Evolutionary conservation across 2,797 vertebrate genomes (phyloP).

Genomic region (Leptatherina wallacei): DNA sequence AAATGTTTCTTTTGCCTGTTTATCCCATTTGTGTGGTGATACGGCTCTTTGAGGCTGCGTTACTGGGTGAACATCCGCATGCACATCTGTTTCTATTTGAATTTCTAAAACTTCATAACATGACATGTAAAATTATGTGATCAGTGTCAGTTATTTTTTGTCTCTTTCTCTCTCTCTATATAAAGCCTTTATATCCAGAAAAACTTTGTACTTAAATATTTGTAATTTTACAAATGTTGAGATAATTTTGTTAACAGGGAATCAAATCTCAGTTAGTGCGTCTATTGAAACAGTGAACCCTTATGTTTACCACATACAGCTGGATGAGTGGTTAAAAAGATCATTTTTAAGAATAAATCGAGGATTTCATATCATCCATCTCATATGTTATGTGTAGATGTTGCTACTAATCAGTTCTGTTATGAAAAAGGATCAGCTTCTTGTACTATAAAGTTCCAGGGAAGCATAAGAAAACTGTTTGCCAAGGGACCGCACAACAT

Average conservation of each 20-base stretch:
- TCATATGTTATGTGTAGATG: not conserved
- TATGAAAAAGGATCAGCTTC: slow-evolving; percentile 32
- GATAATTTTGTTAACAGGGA: not conserved
- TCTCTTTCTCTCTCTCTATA: too few species aligned
- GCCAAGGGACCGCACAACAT: slow-evolving; percentile 9
- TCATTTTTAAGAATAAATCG: too few species aligned
- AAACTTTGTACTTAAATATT: not conserved
- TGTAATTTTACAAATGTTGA: not conserved
- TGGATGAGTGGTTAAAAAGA: too few species aligned
- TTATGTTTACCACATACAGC: too few species aligned
- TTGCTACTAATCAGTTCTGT: slow-evolving; percentile 12
- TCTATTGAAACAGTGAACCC: too few species aligned
- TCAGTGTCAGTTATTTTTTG: too few species aligned
- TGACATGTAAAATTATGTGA: not conserved
- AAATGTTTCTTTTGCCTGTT: not conserved
- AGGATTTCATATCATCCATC: slow-evolving; percentile 9
- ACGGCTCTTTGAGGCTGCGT: too few species aligned
- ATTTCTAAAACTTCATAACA: too few species aligned
- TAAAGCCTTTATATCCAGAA: too few species aligned
- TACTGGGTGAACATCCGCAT: not conserved
- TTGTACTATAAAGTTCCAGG: slow-evolving; percentile 6
- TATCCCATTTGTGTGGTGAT: too few species aligned
- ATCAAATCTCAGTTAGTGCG: too few species aligned
- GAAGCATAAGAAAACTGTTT: slow-evolving; percentile 8
- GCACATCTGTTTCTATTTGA: not conserved